These are phyloP conservation scores for Gymnarchus niloticus DNA, from an alignment of 2,113 vertebrate species.

Conservation along the genomic window DNA sequence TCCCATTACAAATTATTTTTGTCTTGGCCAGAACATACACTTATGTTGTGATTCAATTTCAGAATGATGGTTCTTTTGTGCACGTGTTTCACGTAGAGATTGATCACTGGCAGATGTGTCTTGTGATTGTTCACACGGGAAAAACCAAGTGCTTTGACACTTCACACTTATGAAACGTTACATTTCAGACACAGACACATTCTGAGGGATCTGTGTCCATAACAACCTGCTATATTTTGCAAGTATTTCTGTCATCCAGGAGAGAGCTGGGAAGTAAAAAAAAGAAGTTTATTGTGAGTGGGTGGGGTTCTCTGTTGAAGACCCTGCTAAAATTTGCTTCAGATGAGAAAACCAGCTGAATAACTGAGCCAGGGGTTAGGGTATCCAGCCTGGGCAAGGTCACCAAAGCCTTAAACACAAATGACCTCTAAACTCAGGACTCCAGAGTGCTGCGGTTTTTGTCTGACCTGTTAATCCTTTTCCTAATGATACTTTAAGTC, in stretches of 20 bases:
- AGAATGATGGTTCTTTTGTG: neutral
- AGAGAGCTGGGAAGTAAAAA: neutral
- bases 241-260: neutral
- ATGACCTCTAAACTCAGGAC: neutral
- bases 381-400: neutral
- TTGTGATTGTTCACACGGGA: neutral
- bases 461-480: neutral
- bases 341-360: slow-evolving; percentile 9
- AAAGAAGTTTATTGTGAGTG: neutral
- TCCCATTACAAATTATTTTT: neutral
- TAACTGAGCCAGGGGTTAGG: too few species aligned
- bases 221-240: neutral
- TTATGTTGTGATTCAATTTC: neutral
- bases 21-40: too few species aligned
- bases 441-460: neutral
- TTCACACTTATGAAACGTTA: neutral
- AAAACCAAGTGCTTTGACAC: neutral
- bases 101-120: neutral
- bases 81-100: neutral
- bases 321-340: neutral
- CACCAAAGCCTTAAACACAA: neutral
- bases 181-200: neutral
- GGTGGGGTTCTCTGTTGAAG: neutral
- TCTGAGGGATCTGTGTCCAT: neutral
- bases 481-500: neutral